These are phyloP conservation scores for Hydrocynus forskahlii DNA, from an alignment of 2,797 vertebrate species.

Conservation along the genomic window DNA sequence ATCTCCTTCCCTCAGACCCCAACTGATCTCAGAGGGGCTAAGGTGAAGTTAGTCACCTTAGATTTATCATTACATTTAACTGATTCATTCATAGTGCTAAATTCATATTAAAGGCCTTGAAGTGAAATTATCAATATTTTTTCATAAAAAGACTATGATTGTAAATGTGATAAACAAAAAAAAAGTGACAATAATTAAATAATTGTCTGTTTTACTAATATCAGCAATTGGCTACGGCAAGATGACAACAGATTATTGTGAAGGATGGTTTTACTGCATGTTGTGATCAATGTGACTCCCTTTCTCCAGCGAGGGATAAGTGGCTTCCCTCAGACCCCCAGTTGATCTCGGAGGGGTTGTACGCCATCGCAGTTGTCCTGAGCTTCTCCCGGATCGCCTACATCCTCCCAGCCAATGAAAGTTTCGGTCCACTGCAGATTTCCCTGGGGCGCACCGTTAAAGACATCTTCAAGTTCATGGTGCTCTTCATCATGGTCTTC, in stretches of 20 bases:
- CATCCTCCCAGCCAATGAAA: conserved; percentile 95
- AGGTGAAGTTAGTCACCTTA: neutral
- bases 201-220: too few species aligned
- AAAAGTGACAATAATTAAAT: too few species aligned
- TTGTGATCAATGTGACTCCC: neutral
- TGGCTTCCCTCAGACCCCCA: conserved; percentile 96
- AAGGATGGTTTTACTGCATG: neutral
- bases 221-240: neutral
- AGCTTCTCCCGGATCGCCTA: conserved; percentile 97
- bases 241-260: neutral
- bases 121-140: too few species aligned
- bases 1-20: neutral
- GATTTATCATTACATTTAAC: neutral
- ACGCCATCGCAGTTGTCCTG: conserved; percentile 92
- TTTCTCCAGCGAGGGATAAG: conserved; percentile 84
- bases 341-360: conserved; percentile 96
- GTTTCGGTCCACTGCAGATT: conserved; percentile 96
- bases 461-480: conserved; percentile 99
- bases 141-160: too few species aligned
- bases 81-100: too few species aligned
- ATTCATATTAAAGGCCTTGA: too few species aligned
- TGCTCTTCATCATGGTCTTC: conserved; percentile 97
- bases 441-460: conserved; percentile 94
- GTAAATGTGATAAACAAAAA: too few species aligned
- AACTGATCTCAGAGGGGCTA: neutral